Conservation (phyloP, 2,797 vertebrate genomes). For the Babyrousa celebensis region DNA sequence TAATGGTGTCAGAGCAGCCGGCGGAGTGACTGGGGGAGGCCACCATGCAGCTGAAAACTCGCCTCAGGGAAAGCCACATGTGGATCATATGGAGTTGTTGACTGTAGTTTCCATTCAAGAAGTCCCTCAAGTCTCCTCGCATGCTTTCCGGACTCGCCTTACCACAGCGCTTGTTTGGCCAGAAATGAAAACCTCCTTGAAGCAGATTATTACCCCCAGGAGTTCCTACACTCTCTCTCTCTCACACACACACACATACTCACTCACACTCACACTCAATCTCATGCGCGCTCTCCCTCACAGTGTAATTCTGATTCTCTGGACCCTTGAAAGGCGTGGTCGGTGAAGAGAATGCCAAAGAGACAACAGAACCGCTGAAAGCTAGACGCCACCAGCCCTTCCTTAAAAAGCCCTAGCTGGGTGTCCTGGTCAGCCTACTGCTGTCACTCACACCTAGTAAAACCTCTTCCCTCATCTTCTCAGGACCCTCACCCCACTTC, state of each 20-base stretch:
- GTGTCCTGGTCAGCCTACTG: neutral
- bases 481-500: neutral
- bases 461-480: neutral
- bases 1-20: conserved; percentile 68
- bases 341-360: neutral
- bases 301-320: neutral
- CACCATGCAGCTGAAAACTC: conserved; percentile 52
- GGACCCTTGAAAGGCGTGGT: conserved; percentile 34
- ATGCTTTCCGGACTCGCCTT: conserved; percentile 46
- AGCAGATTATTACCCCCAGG: conserved; percentile 5
- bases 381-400: neutral
- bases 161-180: neutral
- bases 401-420: neutral
- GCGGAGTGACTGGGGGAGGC: conserved; percentile 36
- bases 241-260: neutral
- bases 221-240: neutral
- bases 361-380: neutral
- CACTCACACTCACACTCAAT: neutral
- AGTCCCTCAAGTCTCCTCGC: conserved; percentile 55
- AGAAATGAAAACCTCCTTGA: conserved; percentile 69
- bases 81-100: conserved; percentile 57
- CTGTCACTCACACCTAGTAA: neutral
- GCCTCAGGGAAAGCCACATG: conserved; percentile 76
- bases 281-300: neutral
- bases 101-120: conserved; percentile 74